Evolutionary conservation across 2,888 invertebrate species (phyloP).

Genomic region (Drosophila basisetae): DNA sequence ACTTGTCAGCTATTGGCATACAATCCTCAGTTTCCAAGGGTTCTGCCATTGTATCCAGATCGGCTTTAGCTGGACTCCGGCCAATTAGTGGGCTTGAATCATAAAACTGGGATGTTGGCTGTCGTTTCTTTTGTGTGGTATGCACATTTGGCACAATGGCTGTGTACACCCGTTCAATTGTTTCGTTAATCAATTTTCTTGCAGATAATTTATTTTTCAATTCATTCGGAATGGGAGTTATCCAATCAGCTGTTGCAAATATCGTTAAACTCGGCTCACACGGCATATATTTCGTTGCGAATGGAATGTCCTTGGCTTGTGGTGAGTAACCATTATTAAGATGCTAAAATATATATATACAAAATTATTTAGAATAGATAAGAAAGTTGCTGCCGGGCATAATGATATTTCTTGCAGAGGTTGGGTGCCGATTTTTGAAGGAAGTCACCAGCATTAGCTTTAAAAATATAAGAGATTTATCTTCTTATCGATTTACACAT

Average conservation of each 20-base stretch:
- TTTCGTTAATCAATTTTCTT: conserved; percentile 69
- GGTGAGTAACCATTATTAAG: conserved; percentile 77
- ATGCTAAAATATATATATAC: conserved; percentile 56
- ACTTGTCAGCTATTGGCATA: neutral
- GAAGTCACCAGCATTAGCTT: neutral
- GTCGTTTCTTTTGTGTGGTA: conserved; percentile 31
- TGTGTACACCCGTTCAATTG: conserved; percentile 68
- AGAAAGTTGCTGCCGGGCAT: neutral
- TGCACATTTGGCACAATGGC: conserved; percentile 61
- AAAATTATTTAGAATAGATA: neutral
- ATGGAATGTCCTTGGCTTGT: conserved; percentile 73
- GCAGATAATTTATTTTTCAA: conserved; percentile 70
- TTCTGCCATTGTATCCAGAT: conserved; percentile 17
- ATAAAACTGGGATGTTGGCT: conserved; percentile 61
- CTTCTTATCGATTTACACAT: neutral
- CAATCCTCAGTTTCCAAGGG: conserved; percentile 11
- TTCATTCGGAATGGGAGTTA: conserved; percentile 63
- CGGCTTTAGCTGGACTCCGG: neutral
- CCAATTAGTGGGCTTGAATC: conserved; percentile 13
- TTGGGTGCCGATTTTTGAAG: neutral
- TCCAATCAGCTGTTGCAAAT: conserved; percentile 80
- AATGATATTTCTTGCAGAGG: neutral
- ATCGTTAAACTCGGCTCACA: conserved; percentile 72
- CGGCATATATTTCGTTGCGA: conserved; percentile 66
- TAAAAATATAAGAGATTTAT: neutral